A percentile compares a stretch with the other conserved stretches of the same genome.
phyloP scores from a whole-genome alignment of 2,888 invertebrate genomes.

The Chymomyza procnemis region DNA sequence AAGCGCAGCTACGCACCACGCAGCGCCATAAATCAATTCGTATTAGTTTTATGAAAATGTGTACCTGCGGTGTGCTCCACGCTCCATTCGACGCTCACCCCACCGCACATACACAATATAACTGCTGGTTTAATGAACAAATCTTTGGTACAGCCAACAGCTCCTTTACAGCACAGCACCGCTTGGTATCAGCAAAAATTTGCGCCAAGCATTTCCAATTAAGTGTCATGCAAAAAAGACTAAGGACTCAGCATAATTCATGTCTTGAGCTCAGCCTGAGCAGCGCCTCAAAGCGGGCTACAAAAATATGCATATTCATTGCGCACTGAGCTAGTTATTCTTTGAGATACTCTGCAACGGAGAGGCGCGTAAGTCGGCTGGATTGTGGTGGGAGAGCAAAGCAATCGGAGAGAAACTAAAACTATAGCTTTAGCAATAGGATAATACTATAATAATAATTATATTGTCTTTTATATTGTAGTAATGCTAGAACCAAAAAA shows the following conservation, averaged over 20 bases:
- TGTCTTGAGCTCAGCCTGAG: slow-evolving; percentile 36
- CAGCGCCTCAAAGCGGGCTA: neutral
- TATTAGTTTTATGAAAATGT: slow-evolving; percentile 78
- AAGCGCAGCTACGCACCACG: slow-evolving; percentile 21
- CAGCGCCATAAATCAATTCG: slow-evolving; percentile 77
- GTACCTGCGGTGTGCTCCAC: slow-evolving; percentile 74
- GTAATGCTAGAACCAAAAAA: no score
- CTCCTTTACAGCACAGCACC: slow-evolving; percentile 20
- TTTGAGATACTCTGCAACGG: slow-evolving; percentile 14
- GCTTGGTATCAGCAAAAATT: slow-evolving; percentile 51
- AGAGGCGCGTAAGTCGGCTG: no score
- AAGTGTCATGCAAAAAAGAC: slow-evolving; percentile 24
- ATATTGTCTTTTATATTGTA: no score
- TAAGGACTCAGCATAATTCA: slow-evolving; percentile 55
- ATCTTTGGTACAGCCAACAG: slow-evolving; percentile 49
- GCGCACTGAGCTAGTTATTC: slow-evolving; percentile 38
- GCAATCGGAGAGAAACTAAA: no score
- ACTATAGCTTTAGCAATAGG: no score
- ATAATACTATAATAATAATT: no score
- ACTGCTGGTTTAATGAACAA: slow-evolving; percentile 70
- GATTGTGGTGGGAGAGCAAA: slow-evolving; percentile 11
- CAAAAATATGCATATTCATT: slow-evolving; percentile 44
- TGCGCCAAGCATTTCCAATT: slow-evolving; percentile 45
- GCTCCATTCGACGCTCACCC: slow-evolving; percentile 12
- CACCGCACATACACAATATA: neutral